A percentile compares a stretch with the other conserved stretches of the same genome.
Conservation (phyloP, 1,140 invertebrate genomes). For the Drosophila santomea region DNA sequence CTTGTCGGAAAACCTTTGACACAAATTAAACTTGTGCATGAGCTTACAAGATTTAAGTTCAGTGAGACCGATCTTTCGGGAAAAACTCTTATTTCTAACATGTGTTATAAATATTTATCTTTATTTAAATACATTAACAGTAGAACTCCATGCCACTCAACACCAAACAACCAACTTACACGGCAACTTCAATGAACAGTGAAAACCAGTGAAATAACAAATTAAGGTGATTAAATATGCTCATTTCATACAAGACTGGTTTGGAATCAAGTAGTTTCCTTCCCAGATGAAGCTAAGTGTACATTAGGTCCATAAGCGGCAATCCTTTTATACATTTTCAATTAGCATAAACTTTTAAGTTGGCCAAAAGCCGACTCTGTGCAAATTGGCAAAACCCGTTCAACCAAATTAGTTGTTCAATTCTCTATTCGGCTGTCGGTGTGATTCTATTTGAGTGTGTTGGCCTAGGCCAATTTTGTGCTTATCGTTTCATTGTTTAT, state of each 20-base stretch:
- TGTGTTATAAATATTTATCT: neutral
- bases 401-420: constrained; percentile 77
- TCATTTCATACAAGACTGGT: neutral
- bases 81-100: neutral
- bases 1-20: constrained; percentile 15
- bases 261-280: neutral
- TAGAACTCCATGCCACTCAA: neutral
- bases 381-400: constrained; percentile 52
- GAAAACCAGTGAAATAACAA: neutral
- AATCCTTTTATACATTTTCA: constrained; percentile 29
- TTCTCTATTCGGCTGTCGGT: constrained; percentile 46
- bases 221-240: constrained; percentile 1
- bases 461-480: constrained; percentile 56
- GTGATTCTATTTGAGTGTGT: constrained; percentile 5
- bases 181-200: constrained; percentile 1
- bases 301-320: neutral
- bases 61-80: neutral
- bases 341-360: constrained; percentile 45
- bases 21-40: neutral
- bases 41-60: neutral
- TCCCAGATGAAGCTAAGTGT: too few relatives aligned
- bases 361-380: constrained; percentile 18
- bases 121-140: neutral
- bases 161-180: neutral
- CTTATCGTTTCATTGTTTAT: constrained; percentile 81